Conservation (phyloP, 2,797 vertebrate genomes). For the Malurus splendens region DNA sequence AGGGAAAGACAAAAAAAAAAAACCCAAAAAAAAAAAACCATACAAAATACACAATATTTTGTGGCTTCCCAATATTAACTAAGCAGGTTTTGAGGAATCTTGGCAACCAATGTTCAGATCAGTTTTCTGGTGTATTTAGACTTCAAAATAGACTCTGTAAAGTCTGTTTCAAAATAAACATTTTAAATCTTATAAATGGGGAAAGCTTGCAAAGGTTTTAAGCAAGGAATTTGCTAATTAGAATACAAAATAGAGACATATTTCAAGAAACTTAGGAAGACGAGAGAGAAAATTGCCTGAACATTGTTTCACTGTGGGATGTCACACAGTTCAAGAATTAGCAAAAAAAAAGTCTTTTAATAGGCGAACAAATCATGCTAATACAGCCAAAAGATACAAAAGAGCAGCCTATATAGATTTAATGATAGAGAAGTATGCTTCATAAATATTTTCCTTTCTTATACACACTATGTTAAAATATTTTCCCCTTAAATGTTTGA, state of each 20-base stretch:
- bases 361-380: background rate
- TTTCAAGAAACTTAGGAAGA: background rate
- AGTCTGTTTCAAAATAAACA: background rate
- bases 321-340: background rate
- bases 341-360: background rate
- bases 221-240: background rate
- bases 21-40: too few species aligned
- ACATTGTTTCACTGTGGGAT: background rate
- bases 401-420: background rate
- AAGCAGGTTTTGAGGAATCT: background rate
- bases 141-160: background rate
- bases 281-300: background rate
- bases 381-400: background rate
- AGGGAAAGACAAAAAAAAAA: background rate
- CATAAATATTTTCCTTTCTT: background rate
- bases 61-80: background rate
- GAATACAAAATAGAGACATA: background rate
- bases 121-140: background rate
- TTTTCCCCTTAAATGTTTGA: background rate
- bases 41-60: too few species aligned
- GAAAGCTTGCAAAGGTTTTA: background rate
- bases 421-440: background rate
- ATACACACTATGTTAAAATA: background rate
- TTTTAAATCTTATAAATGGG: background rate
- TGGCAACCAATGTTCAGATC: background rate